Evolutionary conservation across 1,140 invertebrate genomes (phyloP).

Genomic region (Anthonomus grandis): DNA sequence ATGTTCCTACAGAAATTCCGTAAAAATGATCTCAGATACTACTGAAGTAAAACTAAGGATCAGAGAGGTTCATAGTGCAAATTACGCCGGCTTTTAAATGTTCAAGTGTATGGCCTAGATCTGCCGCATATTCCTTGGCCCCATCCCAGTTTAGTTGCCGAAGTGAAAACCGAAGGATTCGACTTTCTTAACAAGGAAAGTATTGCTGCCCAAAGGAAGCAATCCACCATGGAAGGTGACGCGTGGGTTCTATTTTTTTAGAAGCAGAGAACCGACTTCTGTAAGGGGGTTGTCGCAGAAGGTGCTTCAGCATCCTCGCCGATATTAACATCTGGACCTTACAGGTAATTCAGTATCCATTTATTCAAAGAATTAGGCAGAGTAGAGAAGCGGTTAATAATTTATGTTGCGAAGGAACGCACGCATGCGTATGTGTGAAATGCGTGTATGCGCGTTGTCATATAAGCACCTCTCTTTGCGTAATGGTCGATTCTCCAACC

Average conservation of each 20-base stretch:
- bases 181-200: constrained; percentile 86
- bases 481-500: too few species aligned
- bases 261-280: constrained; percentile 85
- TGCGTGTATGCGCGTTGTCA: too few species aligned
- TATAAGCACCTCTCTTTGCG: too few species aligned
- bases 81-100: constrained; percentile 95
- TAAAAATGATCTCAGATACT: constrained; percentile 92
- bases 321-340: constrained; percentile 84
- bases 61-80: constrained; percentile 85
- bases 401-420: too few species aligned
- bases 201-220: constrained; percentile 74
- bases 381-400: too few species aligned
- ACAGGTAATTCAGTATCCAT: constrained; percentile 81
- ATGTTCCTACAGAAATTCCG: constrained; percentile 82
- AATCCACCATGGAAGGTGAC: constrained; percentile 90
- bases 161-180: constrained; percentile 92
- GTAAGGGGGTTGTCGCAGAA: constrained; percentile 70
- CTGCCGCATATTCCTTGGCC: constrained; percentile 89
- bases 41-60: constrained; percentile 85
- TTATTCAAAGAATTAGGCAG: too few species aligned
- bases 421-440: too few species aligned
- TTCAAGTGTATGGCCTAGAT: constrained; percentile 87
- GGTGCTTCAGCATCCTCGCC: constrained; percentile 82
- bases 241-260: constrained; percentile 90
- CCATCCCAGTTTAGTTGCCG: constrained; percentile 81